These are phyloP conservation scores for Microplitis demolitor DNA, from an alignment of 1,140 invertebrate species.

Conservation along the genomic window DNA sequence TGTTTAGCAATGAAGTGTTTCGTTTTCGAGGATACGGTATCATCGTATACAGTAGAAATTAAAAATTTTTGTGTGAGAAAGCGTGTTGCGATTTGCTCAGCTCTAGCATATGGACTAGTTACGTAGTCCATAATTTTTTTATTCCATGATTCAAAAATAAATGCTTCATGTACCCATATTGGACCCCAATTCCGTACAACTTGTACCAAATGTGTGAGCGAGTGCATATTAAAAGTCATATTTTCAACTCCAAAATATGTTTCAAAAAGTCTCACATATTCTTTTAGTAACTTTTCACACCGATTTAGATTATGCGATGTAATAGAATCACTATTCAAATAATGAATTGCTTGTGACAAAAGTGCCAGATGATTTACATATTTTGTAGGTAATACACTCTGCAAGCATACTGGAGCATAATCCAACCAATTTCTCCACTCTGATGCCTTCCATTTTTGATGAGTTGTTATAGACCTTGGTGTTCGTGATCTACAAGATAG, in stretches of 20 bases:
- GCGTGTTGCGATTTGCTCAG: neutral
- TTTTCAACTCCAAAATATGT: neutral
- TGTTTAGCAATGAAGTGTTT: neutral
- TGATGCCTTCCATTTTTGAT: too few relatives aligned
- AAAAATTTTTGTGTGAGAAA: neutral
- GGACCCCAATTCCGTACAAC: neutral
- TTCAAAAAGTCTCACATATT: neutral
- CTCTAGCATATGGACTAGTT: neutral
- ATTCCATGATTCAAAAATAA: neutral
- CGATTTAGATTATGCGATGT: neutral
- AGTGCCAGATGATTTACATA: too few relatives aligned
- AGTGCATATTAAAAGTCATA: neutral
- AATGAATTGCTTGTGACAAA: neutral
- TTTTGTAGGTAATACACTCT: too few relatives aligned
- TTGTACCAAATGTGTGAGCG: neutral
- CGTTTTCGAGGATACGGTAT: too few relatives aligned
- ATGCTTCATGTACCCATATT: neutral
- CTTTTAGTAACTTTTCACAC: neutral
- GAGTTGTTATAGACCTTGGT: too few relatives aligned
- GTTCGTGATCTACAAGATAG: neutral
- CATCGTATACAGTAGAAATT: neutral
- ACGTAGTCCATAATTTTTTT: neutral
- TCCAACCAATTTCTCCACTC: neutral
- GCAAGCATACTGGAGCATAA: neutral
- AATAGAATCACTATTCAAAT: neutral